A percentile compares a stretch with the other conserved stretches of the same genome.
phyloP scores from a whole-genome alignment of 2,888 invertebrate genomes.

The Pandemis corylana region DNA sequence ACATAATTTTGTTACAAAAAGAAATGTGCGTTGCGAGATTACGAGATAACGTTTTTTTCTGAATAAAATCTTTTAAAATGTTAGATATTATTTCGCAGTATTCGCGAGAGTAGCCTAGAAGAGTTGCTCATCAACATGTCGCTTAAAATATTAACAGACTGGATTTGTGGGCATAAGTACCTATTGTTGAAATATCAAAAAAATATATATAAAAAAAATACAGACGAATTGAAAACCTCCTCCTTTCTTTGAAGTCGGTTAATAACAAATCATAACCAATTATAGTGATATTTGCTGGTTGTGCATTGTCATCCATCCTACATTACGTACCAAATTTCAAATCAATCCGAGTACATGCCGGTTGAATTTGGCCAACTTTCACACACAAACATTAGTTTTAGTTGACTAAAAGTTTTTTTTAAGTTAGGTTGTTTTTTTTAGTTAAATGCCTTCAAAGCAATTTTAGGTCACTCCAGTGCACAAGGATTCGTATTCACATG shows the following conservation, averaged over 20 bases:
- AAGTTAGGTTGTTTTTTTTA: background rate
- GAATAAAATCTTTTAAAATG: background rate
- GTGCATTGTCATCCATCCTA: no score
- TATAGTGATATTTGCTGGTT: no score
- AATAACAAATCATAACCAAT: no score
- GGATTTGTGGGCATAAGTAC: no score
- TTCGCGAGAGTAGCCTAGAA: background rate
- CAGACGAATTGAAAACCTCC: no score
- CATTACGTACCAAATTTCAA: no score
- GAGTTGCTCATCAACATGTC: background rate
- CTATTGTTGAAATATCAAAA: no score
- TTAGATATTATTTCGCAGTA: background rate
- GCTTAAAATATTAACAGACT: background rate
- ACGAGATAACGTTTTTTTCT: conserved; percentile 5
- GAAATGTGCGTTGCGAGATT: conserved; percentile 1
- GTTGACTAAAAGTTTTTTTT: background rate
- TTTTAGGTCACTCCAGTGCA: conserved; percentile 87
- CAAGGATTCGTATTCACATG: conserved; percentile 90
- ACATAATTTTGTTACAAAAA: conserved; percentile 21
- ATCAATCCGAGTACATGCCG: no score
- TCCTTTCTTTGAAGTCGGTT: no score
- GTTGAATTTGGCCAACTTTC: no score
- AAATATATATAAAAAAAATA: no score
- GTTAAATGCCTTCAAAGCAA: conserved; percentile 7
- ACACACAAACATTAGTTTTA: no score